These are phyloP conservation scores for Muscidifurax raptorellus DNA, from an alignment of 1,140 invertebrate genomes.

Conservation along the genomic window DNA sequence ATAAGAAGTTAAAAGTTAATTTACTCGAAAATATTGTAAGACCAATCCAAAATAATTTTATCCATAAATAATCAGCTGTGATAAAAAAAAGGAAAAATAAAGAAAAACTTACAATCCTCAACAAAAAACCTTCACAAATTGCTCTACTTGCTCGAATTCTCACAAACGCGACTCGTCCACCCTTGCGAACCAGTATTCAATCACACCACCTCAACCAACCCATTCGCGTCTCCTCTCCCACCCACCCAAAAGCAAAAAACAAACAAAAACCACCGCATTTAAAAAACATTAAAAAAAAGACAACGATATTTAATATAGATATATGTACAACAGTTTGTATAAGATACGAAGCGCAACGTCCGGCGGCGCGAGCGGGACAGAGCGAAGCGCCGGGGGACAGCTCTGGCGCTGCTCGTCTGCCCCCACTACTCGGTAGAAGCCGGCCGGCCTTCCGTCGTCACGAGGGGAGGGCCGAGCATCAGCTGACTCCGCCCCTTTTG, in stretches of 20 bases:
- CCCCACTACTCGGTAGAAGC: not conserved
- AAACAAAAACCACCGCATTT: not conserved
- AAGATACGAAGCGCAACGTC: not conserved
- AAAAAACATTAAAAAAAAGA: not conserved
- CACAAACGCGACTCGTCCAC: not conserved
- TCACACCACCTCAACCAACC: not conserved
- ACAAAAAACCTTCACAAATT: no score
- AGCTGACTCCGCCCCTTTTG: constrained; percentile 32
- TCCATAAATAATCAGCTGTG: no score
- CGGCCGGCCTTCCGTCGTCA: not conserved
- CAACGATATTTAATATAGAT: not conserved
- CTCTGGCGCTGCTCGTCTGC: not conserved
- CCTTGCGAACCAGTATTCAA: not conserved
- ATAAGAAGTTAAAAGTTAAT: no score
- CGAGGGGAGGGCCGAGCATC: constrained; percentile 36
- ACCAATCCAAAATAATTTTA: no score
- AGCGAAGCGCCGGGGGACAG: constrained; percentile 2
- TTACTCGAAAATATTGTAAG: no score
- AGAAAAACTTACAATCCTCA: no score
- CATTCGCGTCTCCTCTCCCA: not conserved
- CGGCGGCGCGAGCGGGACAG: constrained; percentile 23
- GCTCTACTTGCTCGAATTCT: not conserved
- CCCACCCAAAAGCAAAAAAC: not conserved
- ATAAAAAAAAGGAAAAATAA: no score
- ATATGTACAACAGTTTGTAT: not conserved